These are phyloP conservation scores for Entomobrya multifasciata DNA, from an alignment of 2,888 invertebrate species.

Conservation along the genomic window DNA sequence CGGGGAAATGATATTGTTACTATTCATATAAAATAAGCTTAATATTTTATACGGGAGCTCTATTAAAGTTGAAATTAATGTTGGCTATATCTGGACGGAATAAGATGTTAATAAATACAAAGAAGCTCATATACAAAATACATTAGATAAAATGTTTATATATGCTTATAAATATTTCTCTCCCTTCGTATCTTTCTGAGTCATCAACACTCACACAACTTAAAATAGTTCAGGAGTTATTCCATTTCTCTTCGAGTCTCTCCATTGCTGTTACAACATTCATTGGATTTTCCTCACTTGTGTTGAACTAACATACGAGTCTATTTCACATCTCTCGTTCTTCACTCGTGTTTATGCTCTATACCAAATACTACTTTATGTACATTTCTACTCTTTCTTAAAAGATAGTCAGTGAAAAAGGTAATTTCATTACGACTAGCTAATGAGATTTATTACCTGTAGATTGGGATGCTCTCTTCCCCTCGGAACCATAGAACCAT, in stretches of 20 bases:
- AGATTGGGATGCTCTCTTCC: conserved; percentile 79
- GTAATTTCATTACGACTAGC: conserved; percentile 71
- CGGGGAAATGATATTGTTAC: conserved; percentile 53
- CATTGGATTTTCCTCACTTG: conserved; percentile 46
- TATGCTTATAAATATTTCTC: too few relatives aligned
- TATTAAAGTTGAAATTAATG: too few relatives aligned
- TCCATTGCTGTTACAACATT: conserved; percentile 10
- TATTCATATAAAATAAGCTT: conserved; percentile 17
- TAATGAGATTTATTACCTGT: conserved; percentile 78
- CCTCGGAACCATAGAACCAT: conserved; percentile 92
- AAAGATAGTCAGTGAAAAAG: conserved; percentile 57
- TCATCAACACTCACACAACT: conserved; percentile 8
- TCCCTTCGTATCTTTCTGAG: conserved; percentile 20
- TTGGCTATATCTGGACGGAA: too few relatives aligned
- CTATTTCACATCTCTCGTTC: not conserved
- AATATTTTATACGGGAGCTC: too few relatives aligned
- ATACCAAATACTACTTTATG: not conserved
- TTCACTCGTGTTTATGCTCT: not conserved
- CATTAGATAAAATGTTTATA: too few relatives aligned
- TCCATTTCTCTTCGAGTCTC: not conserved
- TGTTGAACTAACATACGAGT: too few relatives aligned
- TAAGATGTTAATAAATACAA: too few relatives aligned
- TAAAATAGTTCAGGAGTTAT: not conserved
- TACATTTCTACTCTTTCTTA: conserved; percentile 16
- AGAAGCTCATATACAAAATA: too few relatives aligned